A percentile compares a stretch with the other conserved stretches of the same genome.
Evolutionary conservation across 1,140 invertebrate genomes (phyloP).

Genomic region (Augochlora pura): DNA sequence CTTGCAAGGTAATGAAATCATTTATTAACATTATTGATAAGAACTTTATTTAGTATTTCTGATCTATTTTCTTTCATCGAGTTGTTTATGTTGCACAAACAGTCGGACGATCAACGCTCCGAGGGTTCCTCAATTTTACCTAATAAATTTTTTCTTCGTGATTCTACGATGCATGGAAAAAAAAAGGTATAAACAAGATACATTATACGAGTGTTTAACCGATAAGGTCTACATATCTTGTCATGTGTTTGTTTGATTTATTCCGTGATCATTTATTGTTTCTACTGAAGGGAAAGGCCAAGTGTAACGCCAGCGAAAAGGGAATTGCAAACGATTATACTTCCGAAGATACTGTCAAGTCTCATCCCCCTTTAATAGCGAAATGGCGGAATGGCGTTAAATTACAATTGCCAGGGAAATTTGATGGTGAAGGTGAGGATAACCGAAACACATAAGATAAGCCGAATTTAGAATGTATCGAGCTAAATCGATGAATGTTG

Average conservation of each 20-base stretch:
- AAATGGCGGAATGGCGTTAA: constrained; percentile 87
- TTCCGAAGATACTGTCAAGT: constrained; percentile 70
- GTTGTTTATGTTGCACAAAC: constrained; percentile 28
- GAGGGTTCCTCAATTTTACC: constrained; percentile 87
- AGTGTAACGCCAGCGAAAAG: constrained; percentile 73
- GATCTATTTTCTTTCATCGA: background rate
- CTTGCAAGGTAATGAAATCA: constrained; percentile 81
- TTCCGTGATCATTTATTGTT: background rate
- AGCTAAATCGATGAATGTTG: background rate
- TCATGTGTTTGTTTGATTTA: no score
- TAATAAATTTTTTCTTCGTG: constrained; percentile 84
- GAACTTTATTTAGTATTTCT: background rate
- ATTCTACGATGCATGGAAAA: constrained; percentile 81
- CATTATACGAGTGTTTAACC: background rate
- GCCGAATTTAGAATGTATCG: no score
- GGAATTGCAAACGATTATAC: constrained; percentile 70
- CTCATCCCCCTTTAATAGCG: constrained; percentile 83
- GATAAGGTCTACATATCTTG: background rate
- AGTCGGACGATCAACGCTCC: constrained; percentile 88
- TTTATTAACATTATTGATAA: constrained; percentile 8
- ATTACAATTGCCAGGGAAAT: constrained; percentile 83
- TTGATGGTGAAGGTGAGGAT: constrained; percentile 85
- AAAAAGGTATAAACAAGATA: constrained; percentile 69
- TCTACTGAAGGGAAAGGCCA: constrained; percentile 70
- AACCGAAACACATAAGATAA: no score